These are phyloP conservation scores for Nephila pilipes DNA, from an alignment of 1,140 invertebrate genomes.

Conservation along the genomic window DNA sequence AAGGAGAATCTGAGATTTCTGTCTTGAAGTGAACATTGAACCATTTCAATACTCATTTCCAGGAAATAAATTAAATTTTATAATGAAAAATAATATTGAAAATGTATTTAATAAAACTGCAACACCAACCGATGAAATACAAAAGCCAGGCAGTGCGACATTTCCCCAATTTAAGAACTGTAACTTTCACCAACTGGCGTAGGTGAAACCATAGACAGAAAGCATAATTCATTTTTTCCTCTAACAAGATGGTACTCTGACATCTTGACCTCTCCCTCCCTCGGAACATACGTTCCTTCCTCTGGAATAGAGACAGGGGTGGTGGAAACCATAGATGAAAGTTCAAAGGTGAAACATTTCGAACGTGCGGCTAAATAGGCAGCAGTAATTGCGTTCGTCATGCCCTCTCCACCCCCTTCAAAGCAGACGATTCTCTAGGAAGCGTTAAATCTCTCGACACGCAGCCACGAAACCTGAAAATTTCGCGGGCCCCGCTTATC, in stretches of 20 bases:
- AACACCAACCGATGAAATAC: not conserved
- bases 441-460: constrained; percentile 62
- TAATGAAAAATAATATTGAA: no score
- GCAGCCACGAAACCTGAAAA: constrained; percentile 19
- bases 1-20: no score
- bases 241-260: constrained; percentile 19
- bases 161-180: not conserved
- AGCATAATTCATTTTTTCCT: constrained; percentile 17
- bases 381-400: constrained; percentile 61
- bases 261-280: not conserved
- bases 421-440: constrained; percentile 37
- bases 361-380: constrained; percentile 66
- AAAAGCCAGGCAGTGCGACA: not conserved
- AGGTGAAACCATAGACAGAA: constrained; percentile 12
- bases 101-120: no score
- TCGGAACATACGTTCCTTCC: constrained; percentile 10
- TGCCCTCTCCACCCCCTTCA: constrained; percentile 27
- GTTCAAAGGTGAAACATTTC: constrained; percentile 65
- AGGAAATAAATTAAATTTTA: no score
- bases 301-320: constrained; percentile 16
- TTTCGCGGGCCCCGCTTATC: not conserved
- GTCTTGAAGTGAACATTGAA: no score
- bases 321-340: constrained; percentile 11
- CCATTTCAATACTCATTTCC: no score
- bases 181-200: constrained; percentile 1